A percentile compares a stretch with the other conserved stretches of the same genome.
phyloP scores from a whole-genome alignment of 2,888 invertebrate species.

The Parelbella ahira region DNA sequence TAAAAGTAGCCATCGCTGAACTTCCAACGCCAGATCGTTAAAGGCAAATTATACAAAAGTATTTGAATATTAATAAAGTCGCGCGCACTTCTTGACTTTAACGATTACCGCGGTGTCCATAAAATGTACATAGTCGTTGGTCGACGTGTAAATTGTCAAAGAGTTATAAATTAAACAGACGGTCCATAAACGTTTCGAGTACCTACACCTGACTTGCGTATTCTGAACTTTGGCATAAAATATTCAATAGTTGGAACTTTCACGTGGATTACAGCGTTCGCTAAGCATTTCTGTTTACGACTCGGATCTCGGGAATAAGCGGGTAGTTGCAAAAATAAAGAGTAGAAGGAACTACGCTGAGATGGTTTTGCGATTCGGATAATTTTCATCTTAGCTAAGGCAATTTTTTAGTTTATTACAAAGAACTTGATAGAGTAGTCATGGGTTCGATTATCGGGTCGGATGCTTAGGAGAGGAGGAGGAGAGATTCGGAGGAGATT shows the following conservation, averaged over 20 bases:
- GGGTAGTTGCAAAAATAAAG: constrained; percentile 17
- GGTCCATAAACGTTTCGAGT: constrained; percentile 31
- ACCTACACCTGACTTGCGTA: constrained; percentile 12
- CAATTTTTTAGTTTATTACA: too few species aligned
- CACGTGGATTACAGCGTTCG: constrained; percentile 24
- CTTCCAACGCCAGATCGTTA: too few species aligned
- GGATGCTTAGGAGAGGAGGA: too few species aligned
- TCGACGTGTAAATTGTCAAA: constrained; percentile 21
- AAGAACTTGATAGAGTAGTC: too few species aligned
- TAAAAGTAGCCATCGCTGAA: too few species aligned
- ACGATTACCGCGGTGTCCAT: constrained; percentile 3
- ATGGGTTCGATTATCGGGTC: too few species aligned
- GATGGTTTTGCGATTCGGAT: too few species aligned
- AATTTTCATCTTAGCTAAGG: too few species aligned
- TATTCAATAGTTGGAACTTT: constrained; percentile 22
- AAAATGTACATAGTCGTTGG: constrained; percentile 9
- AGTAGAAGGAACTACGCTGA: neutral
- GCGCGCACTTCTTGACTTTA: constrained; percentile 2
- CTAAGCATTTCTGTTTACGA: constrained; percentile 26
- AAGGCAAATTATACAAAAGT: too few species aligned
- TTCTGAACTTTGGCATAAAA: constrained; percentile 21
- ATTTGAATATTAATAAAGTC: too few species aligned
- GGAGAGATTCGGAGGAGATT: too few species aligned
- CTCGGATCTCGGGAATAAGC: constrained; percentile 22
- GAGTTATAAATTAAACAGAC: constrained; percentile 32